phyloP scores from a whole-genome alignment of 1,140 invertebrate species.

The Drosophila kohkoa region DNA sequence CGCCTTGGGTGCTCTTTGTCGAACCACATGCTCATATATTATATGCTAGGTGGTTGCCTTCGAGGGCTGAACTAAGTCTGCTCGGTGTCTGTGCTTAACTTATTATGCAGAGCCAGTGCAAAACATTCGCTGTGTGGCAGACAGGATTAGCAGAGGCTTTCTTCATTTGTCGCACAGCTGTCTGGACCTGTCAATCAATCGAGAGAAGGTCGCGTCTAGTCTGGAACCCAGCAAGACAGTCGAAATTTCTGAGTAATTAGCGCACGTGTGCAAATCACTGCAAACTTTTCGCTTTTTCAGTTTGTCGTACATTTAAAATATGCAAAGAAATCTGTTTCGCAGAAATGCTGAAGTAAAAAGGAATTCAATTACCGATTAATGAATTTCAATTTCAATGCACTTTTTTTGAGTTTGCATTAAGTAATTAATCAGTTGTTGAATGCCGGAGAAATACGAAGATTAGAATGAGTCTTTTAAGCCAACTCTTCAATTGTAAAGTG shows the following conservation, averaged over 20 bases:
- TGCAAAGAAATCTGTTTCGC: not conserved
- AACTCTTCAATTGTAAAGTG: too few species aligned
- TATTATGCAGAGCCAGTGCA: conserved; percentile 45
- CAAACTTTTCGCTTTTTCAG: conserved; percentile 2
- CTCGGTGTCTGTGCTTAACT: conserved; percentile 18
- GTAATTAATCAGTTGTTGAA: too few species aligned
- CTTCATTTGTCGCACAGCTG: conserved; percentile 36
- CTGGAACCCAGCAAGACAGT: not conserved
- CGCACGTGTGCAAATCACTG: not conserved
- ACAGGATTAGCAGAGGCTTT: conserved; percentile 57
- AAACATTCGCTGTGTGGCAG: conserved; percentile 46
- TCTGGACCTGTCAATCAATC: conserved; percentile 5
- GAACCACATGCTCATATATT: not conserved
- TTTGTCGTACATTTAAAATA: too few species aligned
- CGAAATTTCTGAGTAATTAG: conserved; percentile 1
- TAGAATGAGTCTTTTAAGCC: too few species aligned
- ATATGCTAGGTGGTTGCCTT: conserved; percentile 1
- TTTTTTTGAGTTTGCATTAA: too few species aligned
- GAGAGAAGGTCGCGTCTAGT: not conserved
- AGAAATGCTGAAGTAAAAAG: not conserved
- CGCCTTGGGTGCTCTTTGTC: not conserved
- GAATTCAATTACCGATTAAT: too few species aligned
- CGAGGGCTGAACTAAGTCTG: not conserved
- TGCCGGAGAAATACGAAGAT: too few species aligned
- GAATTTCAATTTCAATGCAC: too few species aligned